Base-by-base conservation (phyloP, 2,797 vertebrate genomes). In the Discoglossus pictus region DNA sequence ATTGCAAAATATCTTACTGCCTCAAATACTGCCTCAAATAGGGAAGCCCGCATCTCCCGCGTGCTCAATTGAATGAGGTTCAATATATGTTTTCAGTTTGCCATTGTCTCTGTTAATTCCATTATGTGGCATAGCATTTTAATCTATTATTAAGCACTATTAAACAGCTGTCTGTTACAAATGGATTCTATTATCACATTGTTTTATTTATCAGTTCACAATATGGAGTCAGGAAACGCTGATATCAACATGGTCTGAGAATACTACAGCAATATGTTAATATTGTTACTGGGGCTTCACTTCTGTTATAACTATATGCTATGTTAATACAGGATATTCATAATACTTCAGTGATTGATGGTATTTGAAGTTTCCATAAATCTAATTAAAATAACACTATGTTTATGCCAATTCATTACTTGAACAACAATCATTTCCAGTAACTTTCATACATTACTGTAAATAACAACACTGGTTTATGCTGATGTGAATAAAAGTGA, bases 381-480 rank as follows among this genome's bases (percentile, higher is more conserved):
- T 52, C 15, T 31, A 40, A 63, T 63, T 63, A 63, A 63, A 63
- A 42, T 8, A 52, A 51, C 15, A 42, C 25, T 51, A 12, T 1
- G 1, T 25, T 52, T 23, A 17, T 20, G 24, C 23, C 23, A 13
- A 2, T 4, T 34, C 47, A 12, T 53, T 24, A 21, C 48, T 51
- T 63, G 52, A 13, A 21, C 9, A 63, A 25, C 35, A 18, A 31
- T 63, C 42, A 25, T 63, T 63, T 63, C 61, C 61, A 4, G 61
- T 63, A 53, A 63, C 35, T 31, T 15, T 36, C n/a, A 63, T 34
- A 31, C 18, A 53, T 52, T 43, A 63, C 40, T 15, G 61, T 53
- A 63, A 63, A 42, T 63, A 8, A 31, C n/a, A n/a, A n/a, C n/a
- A n/a, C n/a, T n/a, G n/a, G n/a, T n/a, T n/a, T n/a, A n/a, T n/a